A percentile compares a stretch with the other conserved stretches of the same genome.
These are phyloP conservation scores for Paguma larvata DNA, from an alignment of 2,797 vertebrate species.

Conservation along the genomic window DNA sequence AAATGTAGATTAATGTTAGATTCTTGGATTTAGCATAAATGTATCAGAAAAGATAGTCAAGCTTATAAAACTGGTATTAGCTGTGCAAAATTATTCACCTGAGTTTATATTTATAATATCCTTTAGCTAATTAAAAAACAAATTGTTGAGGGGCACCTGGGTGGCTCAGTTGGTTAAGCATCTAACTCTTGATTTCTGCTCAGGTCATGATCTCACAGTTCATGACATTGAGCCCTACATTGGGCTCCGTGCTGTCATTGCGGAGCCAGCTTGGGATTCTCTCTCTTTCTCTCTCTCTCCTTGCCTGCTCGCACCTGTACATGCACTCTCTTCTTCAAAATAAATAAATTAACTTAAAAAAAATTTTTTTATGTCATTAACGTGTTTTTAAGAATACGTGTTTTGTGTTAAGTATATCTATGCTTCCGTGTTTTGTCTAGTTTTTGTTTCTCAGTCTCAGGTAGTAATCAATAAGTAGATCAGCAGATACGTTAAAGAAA, in stretches of 20 bases:
- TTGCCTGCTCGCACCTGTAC: too few relatives aligned
- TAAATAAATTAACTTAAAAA: too few relatives aligned
- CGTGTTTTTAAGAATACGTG: background rate
- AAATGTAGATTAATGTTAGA: background rate
- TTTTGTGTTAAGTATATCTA: constrained; percentile 39
- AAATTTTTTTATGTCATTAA: too few relatives aligned
- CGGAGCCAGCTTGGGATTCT: too few relatives aligned
- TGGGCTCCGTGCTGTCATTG: too few relatives aligned
- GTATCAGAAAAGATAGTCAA: background rate
- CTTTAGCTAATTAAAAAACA: constrained; percentile 13
- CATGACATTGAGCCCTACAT: too few relatives aligned
- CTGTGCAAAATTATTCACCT: background rate
- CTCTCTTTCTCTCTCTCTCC: too few relatives aligned
- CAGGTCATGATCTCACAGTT: too few relatives aligned
- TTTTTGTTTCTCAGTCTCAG: constrained; percentile 24
- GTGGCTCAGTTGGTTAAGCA: too few relatives aligned
- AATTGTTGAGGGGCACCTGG: background rate
- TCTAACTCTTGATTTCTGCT: too few relatives aligned
- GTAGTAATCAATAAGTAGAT: constrained; percentile 15
- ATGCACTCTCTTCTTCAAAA: too few relatives aligned
- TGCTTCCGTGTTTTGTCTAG: background rate
- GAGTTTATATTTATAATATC: constrained; percentile 39
- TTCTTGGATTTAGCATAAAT: background rate
- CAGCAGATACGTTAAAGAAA: background rate
- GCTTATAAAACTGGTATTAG: background rate